phyloP scores from a whole-genome alignment of 2,888 invertebrate genomes.

The Cheilosia soror region DNA sequence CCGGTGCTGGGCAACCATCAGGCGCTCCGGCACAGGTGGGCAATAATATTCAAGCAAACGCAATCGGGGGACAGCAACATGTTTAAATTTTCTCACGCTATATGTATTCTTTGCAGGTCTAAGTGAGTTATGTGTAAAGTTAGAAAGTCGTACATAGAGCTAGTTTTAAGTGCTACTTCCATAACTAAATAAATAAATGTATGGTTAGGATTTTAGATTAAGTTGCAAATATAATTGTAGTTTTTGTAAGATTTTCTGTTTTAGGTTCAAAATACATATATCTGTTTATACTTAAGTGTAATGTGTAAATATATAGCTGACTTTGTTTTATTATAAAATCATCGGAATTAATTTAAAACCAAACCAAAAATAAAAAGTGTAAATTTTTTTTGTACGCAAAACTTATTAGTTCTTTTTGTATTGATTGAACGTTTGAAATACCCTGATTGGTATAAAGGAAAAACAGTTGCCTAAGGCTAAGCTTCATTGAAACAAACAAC shows the following conservation, averaged over 20 bases:
- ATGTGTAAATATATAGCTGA: constrained; percentile 22
- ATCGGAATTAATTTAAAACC: constrained; percentile 12
- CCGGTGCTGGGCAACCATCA: constrained; percentile 76
- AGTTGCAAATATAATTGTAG: constrained; percentile 47
- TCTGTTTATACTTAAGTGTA: constrained; percentile 20
- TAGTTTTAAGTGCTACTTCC: constrained; percentile 48
- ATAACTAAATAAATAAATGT: constrained; percentile 39
- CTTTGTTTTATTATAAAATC: constrained; percentile 39
- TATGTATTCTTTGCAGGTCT: constrained; percentile 74
- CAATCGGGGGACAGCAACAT: constrained; percentile 76
- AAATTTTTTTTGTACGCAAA: constrained; percentile 53
- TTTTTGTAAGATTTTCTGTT: constrained; percentile 51
- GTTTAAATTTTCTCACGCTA: constrained; percentile 75
- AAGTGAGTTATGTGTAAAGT: constrained; percentile 50
- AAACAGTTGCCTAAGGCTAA: too few species aligned
- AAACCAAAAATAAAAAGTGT: constrained; percentile 42
- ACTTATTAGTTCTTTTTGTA: not conserved
- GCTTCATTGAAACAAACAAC: too few species aligned
- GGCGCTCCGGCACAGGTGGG: constrained; percentile 82
- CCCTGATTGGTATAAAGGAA: too few species aligned
- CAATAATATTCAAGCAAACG: constrained; percentile 78
- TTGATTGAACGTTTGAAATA: not conserved
- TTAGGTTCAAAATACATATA: not conserved
- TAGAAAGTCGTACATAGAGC: not conserved
- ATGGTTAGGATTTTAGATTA: constrained; percentile 16